These are phyloP conservation scores for Oncopodura yosiiana DNA, from an alignment of 1,140 invertebrate species.

Conservation along the genomic window DNA sequence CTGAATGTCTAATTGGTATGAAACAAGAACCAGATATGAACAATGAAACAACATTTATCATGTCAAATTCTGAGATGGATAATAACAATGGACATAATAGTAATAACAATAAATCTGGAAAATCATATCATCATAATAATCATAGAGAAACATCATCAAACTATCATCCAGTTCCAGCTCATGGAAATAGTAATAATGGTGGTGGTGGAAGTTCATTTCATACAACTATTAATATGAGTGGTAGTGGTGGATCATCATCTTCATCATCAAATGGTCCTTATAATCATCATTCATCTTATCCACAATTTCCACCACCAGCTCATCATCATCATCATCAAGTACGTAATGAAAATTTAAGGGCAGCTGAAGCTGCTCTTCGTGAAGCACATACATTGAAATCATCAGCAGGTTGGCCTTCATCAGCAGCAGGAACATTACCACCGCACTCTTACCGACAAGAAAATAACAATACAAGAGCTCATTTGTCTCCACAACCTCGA, in stretches of 20 bases:
- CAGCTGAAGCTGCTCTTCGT: constrained; percentile 31
- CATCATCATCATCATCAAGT: constrained; percentile 27
- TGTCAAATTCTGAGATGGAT: no score
- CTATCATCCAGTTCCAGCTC: constrained; percentile 7
- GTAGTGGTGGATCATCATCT: constrained; percentile 8
- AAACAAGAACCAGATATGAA: constrained; percentile 37
- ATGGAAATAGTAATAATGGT: constrained; percentile 1
- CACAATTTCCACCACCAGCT: constrained; percentile 33
- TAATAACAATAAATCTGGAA: constrained; percentile 28
- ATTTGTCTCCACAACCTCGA: constrained; percentile 45
- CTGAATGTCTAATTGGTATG: constrained; percentile 53
- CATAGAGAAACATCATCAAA: constrained; percentile 11
- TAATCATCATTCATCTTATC: constrained; percentile 18
- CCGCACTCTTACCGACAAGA: constrained; percentile 32
- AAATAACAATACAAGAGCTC: constrained; percentile 38
- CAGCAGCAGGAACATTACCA: constrained; percentile 24
- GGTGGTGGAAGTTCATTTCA: no score
- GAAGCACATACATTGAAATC: constrained; percentile 42
- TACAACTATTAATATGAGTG: no score
- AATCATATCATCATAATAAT: constrained; percentile 1
- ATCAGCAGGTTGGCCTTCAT: constrained; percentile 9
- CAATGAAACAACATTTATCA: not conserved
- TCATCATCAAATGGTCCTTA: constrained; percentile 12
- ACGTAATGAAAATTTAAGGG: constrained; percentile 25
- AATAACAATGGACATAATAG: constrained; percentile 18